Percentiles rank a stretch among this genome's conserved stretches.
These are phyloP conservation scores for Pagetopsis macropterus DNA, from an alignment of 2,797 vertebrate species.

Conservation along the genomic window DNA sequence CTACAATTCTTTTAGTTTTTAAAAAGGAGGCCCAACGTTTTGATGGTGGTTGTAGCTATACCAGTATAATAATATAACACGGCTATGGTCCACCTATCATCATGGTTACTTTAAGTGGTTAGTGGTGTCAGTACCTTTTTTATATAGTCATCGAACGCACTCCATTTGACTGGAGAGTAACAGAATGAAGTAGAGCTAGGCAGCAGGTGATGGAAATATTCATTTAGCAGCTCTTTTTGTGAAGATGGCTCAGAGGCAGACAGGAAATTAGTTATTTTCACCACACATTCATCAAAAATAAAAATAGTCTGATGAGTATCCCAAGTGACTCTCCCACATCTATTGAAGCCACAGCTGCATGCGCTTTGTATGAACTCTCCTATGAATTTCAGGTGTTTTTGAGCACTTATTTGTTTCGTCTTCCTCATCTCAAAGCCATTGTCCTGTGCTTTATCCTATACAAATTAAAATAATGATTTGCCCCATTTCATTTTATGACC, in stretches of 20 bases:
- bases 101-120: conserved; percentile 11
- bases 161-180: conserved; percentile 2
- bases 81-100: conserved; percentile 19
- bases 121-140: neutral
- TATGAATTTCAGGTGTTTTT: conserved; percentile 68
- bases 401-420: conserved; percentile 4
- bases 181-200: conserved; percentile 15
- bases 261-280: conserved; percentile 77
- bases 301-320: conserved; percentile 73
- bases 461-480: conserved; percentile 46
- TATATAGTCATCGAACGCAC: conserved; percentile 15
- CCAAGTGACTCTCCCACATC: conserved; percentile 65
- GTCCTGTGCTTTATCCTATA: conserved; percentile 47
- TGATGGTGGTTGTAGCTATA: neutral
- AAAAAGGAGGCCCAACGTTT: neutral
- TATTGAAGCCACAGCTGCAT: conserved; percentile 68
- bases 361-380: conserved; percentile 50
- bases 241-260: conserved; percentile 69
- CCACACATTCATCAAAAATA: conserved; percentile 76
- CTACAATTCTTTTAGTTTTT: neutral
- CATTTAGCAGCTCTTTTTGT: conserved; percentile 58
- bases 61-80: conserved; percentile 11
- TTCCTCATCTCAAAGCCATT: conserved; percentile 45
- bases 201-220: conserved; percentile 63
- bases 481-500: conserved; percentile 48